Conservation (phyloP, 1,140 invertebrate species). For the Drosophila mauritiana region DNA sequence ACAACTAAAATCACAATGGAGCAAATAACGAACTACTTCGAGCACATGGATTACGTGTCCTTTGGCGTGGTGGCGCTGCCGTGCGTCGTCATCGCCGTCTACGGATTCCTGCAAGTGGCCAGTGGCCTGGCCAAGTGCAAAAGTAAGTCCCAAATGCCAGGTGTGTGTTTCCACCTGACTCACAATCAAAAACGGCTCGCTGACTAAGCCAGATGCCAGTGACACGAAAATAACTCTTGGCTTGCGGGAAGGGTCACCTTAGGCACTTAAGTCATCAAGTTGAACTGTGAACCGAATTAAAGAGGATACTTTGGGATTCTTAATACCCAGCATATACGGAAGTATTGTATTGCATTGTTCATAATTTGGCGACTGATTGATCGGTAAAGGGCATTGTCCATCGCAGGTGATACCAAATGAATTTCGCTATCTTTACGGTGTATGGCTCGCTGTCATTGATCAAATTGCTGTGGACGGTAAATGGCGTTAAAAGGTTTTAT, state of each 20-base stretch:
- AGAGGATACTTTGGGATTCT: no score
- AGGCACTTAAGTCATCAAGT: not conserved
- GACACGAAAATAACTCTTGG: not conserved
- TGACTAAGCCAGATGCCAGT: constrained; percentile 3
- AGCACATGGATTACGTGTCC: constrained; percentile 77
- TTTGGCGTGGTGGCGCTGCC: constrained; percentile 70
- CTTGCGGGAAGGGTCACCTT: not conserved
- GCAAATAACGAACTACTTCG: constrained; percentile 70
- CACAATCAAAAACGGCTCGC: not conserved
- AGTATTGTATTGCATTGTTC: not conserved
- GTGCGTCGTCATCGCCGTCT: constrained; percentile 68
- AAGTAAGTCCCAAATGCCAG: constrained; percentile 54
- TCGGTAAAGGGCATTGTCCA: constrained; percentile 5
- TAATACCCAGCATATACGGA: no score
- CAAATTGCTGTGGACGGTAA: constrained; percentile 16
- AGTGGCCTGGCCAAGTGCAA: constrained; percentile 66
- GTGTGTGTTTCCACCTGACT: constrained; percentile 4
- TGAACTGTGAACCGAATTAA: not conserved
- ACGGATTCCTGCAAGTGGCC: constrained; percentile 67
- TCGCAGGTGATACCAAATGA: constrained; percentile 7
- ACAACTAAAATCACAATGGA: constrained; percentile 44
- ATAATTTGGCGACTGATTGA: constrained; percentile 10
- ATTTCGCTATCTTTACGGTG: constrained; percentile 36
- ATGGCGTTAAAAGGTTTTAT: constrained; percentile 23
- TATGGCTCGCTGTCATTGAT: constrained; percentile 31